Base-by-base conservation (phyloP, 2,113 vertebrate genomes). In the Clupea harengus region DNA sequence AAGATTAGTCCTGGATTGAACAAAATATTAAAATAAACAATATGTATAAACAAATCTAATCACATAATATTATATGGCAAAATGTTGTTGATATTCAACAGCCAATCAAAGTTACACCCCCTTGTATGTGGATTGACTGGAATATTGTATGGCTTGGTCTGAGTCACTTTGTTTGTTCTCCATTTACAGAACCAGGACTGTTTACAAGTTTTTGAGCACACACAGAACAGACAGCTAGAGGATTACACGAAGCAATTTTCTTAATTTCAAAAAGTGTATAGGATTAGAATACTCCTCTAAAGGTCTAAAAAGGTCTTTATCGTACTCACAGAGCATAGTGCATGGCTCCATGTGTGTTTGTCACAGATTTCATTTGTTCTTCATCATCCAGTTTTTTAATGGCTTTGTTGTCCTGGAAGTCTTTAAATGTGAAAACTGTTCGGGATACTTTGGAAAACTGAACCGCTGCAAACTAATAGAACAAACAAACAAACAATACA, bases 391-490 rank as follows among this genome's bases (percentile, higher is more conserved):
- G 93, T 46, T 95, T 92, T 0, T 0, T 0, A 0, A 3, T 5
- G 83, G 95, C 88, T 0, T 0, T 88, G 0, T 49, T 45, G 0
- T 1, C 47, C 52, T 44, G 2, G 9, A 95, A 95, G 82, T 95
- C 89, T 0, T 84, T 94, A 87, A 97, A 96, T 85, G 89, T 87
- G 90, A 97, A 97, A 67, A 96, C 96, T 0, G 75, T 94, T 0
- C 0, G 82, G 83, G 0, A 0, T 0, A 0, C 0, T 0, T 6
- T 0, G 4, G 95, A 94, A 89, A 97, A 97, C 89, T 97, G 96
- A 82, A 95, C 95, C 5, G 96, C 96, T 32, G 96, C 95, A 92
- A 96, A 96, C 96, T 97, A 86, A 72, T 84, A 89, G 46, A 88
- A n/a, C n/a, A n/a, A n/a, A 0, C 20, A 4, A 44, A 64, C 7